These are phyloP conservation scores for Agonum fuliginosum DNA, from an alignment of 2,888 invertebrate species.

Conservation along the genomic window DNA sequence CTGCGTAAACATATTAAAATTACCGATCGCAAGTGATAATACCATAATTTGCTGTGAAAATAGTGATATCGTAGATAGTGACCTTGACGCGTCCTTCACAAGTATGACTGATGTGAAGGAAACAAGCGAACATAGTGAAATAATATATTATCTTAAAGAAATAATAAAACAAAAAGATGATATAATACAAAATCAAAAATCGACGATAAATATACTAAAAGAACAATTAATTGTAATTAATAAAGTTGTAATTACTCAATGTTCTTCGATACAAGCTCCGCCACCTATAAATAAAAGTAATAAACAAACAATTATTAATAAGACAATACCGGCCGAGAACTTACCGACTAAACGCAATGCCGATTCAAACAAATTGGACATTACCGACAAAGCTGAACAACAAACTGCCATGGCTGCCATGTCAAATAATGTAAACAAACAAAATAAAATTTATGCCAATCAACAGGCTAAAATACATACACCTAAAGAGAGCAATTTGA, in stretches of 20 bases:
- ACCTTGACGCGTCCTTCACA: too few relatives aligned
- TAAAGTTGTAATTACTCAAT: neutral
- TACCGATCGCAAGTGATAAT: too few relatives aligned
- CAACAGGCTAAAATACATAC: neutral
- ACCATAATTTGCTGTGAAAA: slow-evolving; percentile 1
- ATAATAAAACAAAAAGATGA: too few relatives aligned
- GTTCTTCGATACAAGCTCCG: neutral
- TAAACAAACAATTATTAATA: too few relatives aligned
- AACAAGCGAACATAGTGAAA: too few relatives aligned
- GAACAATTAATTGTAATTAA: slow-evolving; percentile 3
- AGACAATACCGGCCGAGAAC: too few relatives aligned
- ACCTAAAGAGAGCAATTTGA: neutral
- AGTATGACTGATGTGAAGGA: too few relatives aligned
- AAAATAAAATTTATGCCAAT: neutral
- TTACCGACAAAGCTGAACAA: slow-evolving; percentile 1
- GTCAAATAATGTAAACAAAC: neutral
- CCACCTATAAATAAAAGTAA: neutral
- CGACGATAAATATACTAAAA: neutral
- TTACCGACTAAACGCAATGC: slow-evolving; percentile 5
- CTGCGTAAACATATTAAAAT: too few relatives aligned
- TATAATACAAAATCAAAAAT: slow-evolving; percentile 4
- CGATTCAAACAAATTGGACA: neutral
- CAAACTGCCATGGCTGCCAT: neutral
- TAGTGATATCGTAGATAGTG: too few relatives aligned
- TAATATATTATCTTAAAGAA: too few relatives aligned